Conservation (phyloP, 2,113 vertebrate genomes). For the Columba janthina region DNA sequence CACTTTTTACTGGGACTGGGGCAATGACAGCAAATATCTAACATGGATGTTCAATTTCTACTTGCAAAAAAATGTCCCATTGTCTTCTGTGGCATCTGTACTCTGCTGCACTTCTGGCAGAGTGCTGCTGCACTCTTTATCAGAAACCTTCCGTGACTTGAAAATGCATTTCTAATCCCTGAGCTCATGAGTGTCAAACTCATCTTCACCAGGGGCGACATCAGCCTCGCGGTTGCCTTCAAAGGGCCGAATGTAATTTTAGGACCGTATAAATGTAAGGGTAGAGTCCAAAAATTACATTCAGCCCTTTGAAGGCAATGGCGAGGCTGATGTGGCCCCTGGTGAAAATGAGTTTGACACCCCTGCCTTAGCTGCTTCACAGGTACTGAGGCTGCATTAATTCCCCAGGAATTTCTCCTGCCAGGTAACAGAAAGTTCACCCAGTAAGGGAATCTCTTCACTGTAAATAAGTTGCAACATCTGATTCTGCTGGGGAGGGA, state of each 20-base stretch:
- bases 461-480: constrained; percentile 26
- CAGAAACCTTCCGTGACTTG: not conserved
- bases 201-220: no score
- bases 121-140: not conserved
- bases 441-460: constrained; percentile 4
- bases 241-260: no score
- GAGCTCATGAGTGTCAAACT: no score
- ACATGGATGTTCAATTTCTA: not conserved
- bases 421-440: constrained; percentile 48
- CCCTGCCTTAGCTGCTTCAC: not conserved
- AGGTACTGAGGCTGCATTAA: constrained; percentile 11
- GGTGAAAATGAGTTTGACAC: no score
- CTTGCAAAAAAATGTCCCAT: not conserved
- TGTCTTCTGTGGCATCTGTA: not conserved
- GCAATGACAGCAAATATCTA: not conserved
- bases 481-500: not conserved
- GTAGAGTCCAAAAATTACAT: no score
- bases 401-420: constrained; percentile 4
- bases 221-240: no score
- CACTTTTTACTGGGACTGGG: not conserved
- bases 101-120: not conserved
- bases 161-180: constrained; percentile 33
- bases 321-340: no score
- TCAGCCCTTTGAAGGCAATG: no score
- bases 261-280: no score